Percentiles rank a stretch among this genome's conserved stretches.
phyloP scores from a whole-genome alignment of 1,140 invertebrate species.

The Rhopalosiphum maidis region DNA sequence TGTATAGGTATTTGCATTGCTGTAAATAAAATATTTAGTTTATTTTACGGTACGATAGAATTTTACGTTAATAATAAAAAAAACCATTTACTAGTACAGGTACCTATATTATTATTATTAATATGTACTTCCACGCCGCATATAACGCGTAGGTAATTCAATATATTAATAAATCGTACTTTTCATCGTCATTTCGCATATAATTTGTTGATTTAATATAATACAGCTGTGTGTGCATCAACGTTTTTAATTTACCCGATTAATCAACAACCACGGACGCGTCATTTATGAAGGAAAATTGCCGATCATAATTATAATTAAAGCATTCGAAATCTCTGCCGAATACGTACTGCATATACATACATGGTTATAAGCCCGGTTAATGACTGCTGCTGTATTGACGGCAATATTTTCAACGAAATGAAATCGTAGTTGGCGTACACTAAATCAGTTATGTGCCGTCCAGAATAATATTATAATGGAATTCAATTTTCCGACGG shows the following conservation, averaged over 20 bases:
- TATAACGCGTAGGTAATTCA: neutral
- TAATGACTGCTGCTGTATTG: conserved; percentile 6
- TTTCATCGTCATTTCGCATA: neutral
- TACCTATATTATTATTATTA: neutral
- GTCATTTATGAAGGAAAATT: neutral
- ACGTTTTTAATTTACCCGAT: neutral
- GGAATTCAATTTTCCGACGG: neutral
- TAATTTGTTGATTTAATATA: too few relatives aligned
- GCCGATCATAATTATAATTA: neutral
- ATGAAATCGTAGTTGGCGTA: conserved; percentile 2
- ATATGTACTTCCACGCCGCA: neutral
- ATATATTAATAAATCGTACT: conserved; percentile 2
- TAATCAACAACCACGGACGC: neutral
- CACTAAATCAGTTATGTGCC: conserved; percentile 23
- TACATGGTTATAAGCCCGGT: neutral
- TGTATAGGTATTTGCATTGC: neutral
- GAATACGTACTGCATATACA: neutral
- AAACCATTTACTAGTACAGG: neutral
- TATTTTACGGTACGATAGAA: neutral
- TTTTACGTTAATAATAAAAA: neutral
- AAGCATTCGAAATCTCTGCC: neutral
- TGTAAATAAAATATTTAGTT: neutral
- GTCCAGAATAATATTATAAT: neutral
- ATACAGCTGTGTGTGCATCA: neutral
- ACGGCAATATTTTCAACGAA: neutral